phyloP scores from a whole-genome alignment of 2,888 invertebrate species.

The Zaprionus obscuricornis region DNA sequence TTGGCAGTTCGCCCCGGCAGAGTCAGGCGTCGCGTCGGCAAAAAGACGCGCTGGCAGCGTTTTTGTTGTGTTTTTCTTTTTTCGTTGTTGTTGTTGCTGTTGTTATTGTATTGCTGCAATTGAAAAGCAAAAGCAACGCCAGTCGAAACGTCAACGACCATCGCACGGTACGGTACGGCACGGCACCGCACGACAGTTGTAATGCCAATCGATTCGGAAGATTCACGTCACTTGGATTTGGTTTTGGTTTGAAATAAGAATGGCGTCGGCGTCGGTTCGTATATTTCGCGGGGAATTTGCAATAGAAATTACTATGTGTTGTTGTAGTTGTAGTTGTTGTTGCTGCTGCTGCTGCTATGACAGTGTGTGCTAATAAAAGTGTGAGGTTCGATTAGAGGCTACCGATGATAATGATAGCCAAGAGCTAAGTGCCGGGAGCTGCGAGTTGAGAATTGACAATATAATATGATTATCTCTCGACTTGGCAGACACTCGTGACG shows the following conservation, averaged over 20 bases:
- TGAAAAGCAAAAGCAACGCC: constrained; percentile 28
- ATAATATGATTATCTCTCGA: constrained; percentile 23
- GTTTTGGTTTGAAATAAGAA: no score
- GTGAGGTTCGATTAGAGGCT: constrained; percentile 23
- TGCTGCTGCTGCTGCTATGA: no score
- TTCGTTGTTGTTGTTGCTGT: no score
- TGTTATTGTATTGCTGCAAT: no score
- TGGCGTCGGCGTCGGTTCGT: constrained; percentile 8
- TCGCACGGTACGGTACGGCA: no score
- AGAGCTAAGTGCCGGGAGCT: neutral
- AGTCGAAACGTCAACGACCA: constrained; percentile 18
- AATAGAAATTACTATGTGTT: constrained; percentile 22
- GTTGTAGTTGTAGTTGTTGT: constrained; percentile 15
- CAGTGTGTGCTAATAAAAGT: constrained; percentile 40
- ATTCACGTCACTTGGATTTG: constrained; percentile 45
- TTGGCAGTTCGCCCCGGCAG: constrained; percentile 29
- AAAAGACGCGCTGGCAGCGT: constrained; percentile 51
- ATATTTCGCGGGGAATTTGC: constrained; percentile 32
- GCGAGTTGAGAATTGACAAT: constrained; percentile 16
- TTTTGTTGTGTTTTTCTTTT: no score
- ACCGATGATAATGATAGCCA: constrained; percentile 19
- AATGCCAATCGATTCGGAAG: constrained; percentile 53
- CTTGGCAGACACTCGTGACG: constrained; percentile 56
- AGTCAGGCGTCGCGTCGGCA: constrained; percentile 42
- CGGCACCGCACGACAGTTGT: neutral